Evolutionary conservation across 2,113 vertebrate species (phyloP).

Genomic region (Cynoglossus semilaevis): DNA sequence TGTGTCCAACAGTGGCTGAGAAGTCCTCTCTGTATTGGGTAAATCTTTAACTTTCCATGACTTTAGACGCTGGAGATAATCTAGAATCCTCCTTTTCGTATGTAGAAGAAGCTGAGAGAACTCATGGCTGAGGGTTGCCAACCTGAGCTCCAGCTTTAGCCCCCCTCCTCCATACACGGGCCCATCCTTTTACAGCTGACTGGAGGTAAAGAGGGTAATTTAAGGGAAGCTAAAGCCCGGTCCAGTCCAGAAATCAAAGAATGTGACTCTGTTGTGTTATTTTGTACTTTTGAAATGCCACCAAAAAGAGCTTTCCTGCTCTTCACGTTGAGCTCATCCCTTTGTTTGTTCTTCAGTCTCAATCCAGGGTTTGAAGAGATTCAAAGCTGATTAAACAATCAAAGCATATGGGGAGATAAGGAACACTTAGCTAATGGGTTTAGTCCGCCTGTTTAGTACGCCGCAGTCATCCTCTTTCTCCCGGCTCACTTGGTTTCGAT

Average conservation of each 20-base stretch:
- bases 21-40: constrained; percentile 63
- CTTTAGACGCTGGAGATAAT: constrained; percentile 74
- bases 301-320: constrained; percentile 71
- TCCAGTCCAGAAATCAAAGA: constrained; percentile 25
- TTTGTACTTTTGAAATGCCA: constrained; percentile 51
- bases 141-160: constrained; percentile 61
- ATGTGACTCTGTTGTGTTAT: constrained; percentile 40
- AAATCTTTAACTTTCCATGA: constrained; percentile 59
- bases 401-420: constrained; percentile 83
- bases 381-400: constrained; percentile 87
- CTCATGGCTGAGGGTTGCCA: constrained; percentile 61
- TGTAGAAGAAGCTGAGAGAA: constrained; percentile 61
- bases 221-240: constrained; percentile 15
- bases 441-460: constrained; percentile 74
- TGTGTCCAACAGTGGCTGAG: constrained; percentile 45
- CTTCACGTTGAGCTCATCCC: constrained; percentile 68
- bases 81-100: constrained; percentile 77
- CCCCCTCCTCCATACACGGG: neutral
- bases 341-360: constrained; percentile 83
- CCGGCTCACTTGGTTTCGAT: constrained; percentile 65
- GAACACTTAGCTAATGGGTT: constrained; percentile 86
- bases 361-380: constrained; percentile 84
- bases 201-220: constrained; percentile 4
- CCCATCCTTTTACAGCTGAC: constrained; percentile 15
- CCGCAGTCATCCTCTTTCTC: constrained; percentile 73